Base-by-base conservation (phyloP, 2,888 invertebrate species). In the Hermodice carunculata region DNA sequence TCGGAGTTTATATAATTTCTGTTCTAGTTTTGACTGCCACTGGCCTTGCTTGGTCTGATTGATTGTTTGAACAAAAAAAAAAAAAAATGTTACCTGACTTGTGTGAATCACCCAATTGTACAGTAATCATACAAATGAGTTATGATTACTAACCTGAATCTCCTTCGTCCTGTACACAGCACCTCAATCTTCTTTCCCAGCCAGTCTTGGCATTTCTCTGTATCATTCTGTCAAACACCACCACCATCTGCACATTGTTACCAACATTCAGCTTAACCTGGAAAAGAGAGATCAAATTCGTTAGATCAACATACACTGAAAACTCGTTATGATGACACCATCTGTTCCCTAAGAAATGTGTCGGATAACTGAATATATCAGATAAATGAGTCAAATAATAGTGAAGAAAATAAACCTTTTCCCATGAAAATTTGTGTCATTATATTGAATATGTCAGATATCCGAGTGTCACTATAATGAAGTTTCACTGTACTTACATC, bases 141-240 rank as follows among this genome's bases (percentile, higher is more conserved):
- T 22, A 49, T 29, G 28, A 6, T 32, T 31, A 14, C 37, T 17
- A 17, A 43, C 31, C 42, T 61, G 26, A 37, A 17, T 56, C 58
- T 17, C 42, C 17, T 24, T 28, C 57, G 6, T 46, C 64, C 34
- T 56, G 34, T 3, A 58, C 17, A 31, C 46, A 48, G 28, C 54
- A 54, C 24, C 69, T 26, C 14, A 69, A 17, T 8, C 69, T 32
- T 54, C 81, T 74, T 65, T 81, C 78, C 78, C 77, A 83, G 4
- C 82, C 81, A 1, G 82, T 81, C 60, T 76, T 77, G 63, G 78
- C 82, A 64, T 81, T 83, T 63, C 82, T 83, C 73, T 83, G 82
- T 8, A 78, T 73, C 74, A 76, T 78, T 54, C 74, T 76, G 14
- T 77, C 77, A 64, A 83, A 73, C 28, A 70, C 67, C 3, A 83